These are phyloP conservation scores for Xestia xanthographa DNA, from an alignment of 2,888 invertebrate genomes.

Conservation along the genomic window DNA sequence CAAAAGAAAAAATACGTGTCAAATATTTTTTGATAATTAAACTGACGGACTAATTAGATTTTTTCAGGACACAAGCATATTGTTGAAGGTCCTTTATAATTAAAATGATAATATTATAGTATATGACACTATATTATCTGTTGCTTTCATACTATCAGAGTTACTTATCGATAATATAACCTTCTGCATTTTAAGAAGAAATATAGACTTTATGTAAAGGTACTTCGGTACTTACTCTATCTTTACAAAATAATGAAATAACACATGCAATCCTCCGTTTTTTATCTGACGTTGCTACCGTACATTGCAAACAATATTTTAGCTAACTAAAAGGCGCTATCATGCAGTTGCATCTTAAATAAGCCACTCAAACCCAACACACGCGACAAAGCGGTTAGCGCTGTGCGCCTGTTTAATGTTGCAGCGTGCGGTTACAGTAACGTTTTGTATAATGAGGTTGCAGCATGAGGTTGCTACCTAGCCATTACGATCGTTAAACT, in stretches of 20 bases:
- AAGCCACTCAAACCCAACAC: conserved; percentile 11
- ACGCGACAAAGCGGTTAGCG: conserved; percentile 28
- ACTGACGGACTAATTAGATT: no score
- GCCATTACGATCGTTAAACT: conserved; percentile 53
- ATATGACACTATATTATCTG: neutral
- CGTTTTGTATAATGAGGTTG: conserved; percentile 50
- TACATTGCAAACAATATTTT: conserved; percentile 2
- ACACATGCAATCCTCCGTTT: neutral
- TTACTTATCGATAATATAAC: no score
- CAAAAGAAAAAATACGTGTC: no score
- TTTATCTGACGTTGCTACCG: neutral
- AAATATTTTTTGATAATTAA: no score
- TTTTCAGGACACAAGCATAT: no score
- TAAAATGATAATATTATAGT: no score
- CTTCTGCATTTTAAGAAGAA: neutral
- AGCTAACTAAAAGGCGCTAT: conserved; percentile 3
- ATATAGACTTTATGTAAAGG: neutral
- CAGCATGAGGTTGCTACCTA: conserved; percentile 41
- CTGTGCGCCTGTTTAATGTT: conserved; percentile 30
- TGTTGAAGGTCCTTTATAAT: no score
- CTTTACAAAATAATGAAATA: neutral
- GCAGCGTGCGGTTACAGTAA: conserved; percentile 31
- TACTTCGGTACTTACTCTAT: neutral
- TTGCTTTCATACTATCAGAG: neutral
- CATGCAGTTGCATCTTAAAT: conserved; percentile 19